These are phyloP conservation scores for Eristalis tenax DNA, from an alignment of 2,888 invertebrate species.

Conservation along the genomic window DNA sequence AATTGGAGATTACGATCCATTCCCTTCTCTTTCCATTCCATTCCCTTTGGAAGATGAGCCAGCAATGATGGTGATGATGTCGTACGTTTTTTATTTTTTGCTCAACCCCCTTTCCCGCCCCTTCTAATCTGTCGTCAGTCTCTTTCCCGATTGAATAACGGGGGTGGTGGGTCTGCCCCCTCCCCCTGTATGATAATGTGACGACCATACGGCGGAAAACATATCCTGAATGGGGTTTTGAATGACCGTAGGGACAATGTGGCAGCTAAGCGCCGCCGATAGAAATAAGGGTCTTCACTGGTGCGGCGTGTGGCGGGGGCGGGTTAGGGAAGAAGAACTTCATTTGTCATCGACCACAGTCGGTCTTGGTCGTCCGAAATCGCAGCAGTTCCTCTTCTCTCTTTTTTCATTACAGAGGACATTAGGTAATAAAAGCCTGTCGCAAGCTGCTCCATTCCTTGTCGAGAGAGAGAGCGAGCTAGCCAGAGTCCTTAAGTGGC, in stretches of 20 bases:
- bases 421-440: conserved; percentile 60
- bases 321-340: conserved; percentile 29
- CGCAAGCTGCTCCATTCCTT: conserved; percentile 29
- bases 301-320: not conserved
- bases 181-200: conserved; percentile 60
- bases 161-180: not conserved
- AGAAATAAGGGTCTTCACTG: conserved; percentile 44
- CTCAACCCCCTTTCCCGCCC: not conserved
- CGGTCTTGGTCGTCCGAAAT: conserved; percentile 11
- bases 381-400: not conserved
- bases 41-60: conserved; percentile 30
- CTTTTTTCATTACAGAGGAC: conserved; percentile 48
- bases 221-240: conserved; percentile 64
- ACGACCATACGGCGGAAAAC: conserved; percentile 55
- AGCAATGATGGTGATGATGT: conserved; percentile 66
- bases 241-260: conserved; percentile 60
- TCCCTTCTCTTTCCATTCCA: not conserved
- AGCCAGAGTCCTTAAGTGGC: conserved; percentile 46
- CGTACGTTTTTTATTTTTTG: conserved; percentile 37
- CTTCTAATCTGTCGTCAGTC: not conserved
- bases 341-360: conserved; percentile 53
- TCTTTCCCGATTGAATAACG: not conserved
- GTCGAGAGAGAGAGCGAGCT: not conserved
- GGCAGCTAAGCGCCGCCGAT: conserved; percentile 57
- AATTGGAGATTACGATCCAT: conserved; percentile 68